phyloP scores from a whole-genome alignment of 2,888 invertebrate species.

The Morpho helenor region DNA sequence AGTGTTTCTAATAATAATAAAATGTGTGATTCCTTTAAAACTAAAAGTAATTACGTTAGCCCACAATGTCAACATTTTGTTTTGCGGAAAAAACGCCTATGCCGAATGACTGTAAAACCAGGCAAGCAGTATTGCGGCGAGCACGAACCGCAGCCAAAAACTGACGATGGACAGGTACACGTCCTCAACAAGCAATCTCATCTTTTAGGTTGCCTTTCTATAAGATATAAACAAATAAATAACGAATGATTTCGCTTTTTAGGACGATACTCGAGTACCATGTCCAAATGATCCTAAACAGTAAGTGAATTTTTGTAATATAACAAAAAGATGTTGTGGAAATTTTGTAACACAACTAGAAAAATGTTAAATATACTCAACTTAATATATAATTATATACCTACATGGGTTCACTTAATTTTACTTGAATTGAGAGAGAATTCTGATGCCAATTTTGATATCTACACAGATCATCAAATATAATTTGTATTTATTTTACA shows the following conservation, averaged over 20 bases:
- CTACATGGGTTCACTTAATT: too few species aligned
- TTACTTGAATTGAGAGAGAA: too few species aligned
- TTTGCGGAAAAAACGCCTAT: conserved; percentile 84
- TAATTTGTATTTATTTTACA: neutral
- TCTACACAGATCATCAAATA: too few species aligned
- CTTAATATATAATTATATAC: too few species aligned
- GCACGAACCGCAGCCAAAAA: conserved; percentile 72
- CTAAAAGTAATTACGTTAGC: conserved; percentile 5
- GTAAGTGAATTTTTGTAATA: conserved; percentile 57
- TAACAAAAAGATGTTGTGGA: too few species aligned
- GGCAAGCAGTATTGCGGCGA: conserved; percentile 86
- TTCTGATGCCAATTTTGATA: too few species aligned
- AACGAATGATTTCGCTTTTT: conserved; percentile 29
- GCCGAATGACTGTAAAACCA: conserved; percentile 86
- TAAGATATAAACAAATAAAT: neutral
- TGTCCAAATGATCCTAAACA: conserved; percentile 88
- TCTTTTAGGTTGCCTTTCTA: neutral
- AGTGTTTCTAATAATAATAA: neutral
- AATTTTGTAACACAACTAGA: too few species aligned
- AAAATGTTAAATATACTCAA: too few species aligned
- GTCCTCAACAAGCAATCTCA: neutral
- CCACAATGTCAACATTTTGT: conserved; percentile 83
- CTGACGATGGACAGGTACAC: conserved; percentile 43
- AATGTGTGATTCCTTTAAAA: neutral
- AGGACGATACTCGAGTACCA: conserved; percentile 76